phyloP scores from a whole-genome alignment of 30 jellyfish, hydroid and myxozoan species.

The Mastigias papua region DNA sequence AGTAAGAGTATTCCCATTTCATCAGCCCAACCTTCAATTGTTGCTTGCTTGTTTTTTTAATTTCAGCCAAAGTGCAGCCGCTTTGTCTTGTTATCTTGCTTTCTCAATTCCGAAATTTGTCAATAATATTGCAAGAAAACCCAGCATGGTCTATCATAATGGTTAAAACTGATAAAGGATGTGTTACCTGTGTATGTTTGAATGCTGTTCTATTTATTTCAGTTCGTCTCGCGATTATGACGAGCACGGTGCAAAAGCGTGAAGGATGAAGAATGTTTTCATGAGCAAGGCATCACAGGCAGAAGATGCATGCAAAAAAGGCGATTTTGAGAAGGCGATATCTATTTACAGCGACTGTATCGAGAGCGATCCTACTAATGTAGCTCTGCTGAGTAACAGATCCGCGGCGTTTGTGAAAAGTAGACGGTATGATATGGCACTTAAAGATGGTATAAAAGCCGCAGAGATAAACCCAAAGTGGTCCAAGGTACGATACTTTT shows the following conservation, averaged over 20 bases:
- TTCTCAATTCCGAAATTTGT: no score
- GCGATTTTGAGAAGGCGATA: constrained; percentile 79
- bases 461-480: constrained; percentile 75
- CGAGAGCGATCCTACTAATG: constrained; percentile 62
- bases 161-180: no score
- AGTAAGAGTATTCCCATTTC: no score
- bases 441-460: constrained; percentile 73
- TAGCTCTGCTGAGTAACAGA: constrained; percentile 75
- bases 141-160: no score
- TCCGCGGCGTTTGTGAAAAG: constrained; percentile 87
- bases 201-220: background rate
- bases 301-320: constrained; percentile 89
- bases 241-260: background rate
- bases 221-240: background rate
- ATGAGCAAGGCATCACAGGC: constrained; percentile 73
- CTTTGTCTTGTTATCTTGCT: no score
- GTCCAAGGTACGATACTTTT: constrained; percentile 79
- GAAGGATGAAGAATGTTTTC: constrained; percentile 57
- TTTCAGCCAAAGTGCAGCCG: no score
- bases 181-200: no score
- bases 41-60: no score
- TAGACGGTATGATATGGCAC: constrained; percentile 66
- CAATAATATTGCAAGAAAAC: no score
- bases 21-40: no score
- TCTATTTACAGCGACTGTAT: constrained; percentile 72